A percentile compares a stretch with the other conserved stretches of the same genome.
Conservation (phyloP, 2,888 invertebrate genomes). For the Agrilus mali region DNA sequence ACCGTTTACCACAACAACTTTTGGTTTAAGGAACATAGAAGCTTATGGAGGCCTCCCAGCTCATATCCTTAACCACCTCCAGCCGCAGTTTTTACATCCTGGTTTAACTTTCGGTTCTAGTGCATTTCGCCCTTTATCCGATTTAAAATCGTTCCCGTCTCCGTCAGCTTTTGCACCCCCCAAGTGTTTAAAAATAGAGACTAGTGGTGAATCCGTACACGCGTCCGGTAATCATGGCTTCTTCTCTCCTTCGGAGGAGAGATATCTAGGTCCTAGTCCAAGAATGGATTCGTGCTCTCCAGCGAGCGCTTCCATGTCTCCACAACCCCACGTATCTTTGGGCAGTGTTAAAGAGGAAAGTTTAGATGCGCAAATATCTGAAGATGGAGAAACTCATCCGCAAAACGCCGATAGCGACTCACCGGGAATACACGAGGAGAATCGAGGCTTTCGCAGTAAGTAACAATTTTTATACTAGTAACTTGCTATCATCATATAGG, state of each 20-base stretch:
- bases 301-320: constrained; percentile 44
- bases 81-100: constrained; percentile 60
- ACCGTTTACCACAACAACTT: constrained; percentile 47
- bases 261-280: constrained; percentile 34
- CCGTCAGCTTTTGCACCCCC: constrained; percentile 59
- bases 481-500: too few relatives aligned
- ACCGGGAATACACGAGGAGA: constrained; percentile 32
- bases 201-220: constrained; percentile 28
- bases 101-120: constrained; percentile 46
- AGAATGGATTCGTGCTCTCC: constrained; percentile 48
- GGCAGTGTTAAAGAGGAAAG: constrained; percentile 38
- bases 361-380: constrained; percentile 44
- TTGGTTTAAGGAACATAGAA: constrained; percentile 41
- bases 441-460: constrained; percentile 47
- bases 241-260: constrained; percentile 32
- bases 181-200: constrained; percentile 46
- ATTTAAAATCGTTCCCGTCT: constrained; percentile 39
- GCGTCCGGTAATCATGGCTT: constrained; percentile 27
- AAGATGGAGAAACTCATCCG: constrained; percentile 41
- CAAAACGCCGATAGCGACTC: constrained; percentile 28
- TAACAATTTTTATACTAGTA: constrained; percentile 21
- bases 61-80: constrained; percentile 57
- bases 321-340: constrained; percentile 25
- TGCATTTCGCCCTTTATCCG: constrained; percentile 46
- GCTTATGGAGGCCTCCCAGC: constrained; percentile 48